Conservation (phyloP, 2,113 vertebrate species). For the Crotophaga sulcirostris region DNA sequence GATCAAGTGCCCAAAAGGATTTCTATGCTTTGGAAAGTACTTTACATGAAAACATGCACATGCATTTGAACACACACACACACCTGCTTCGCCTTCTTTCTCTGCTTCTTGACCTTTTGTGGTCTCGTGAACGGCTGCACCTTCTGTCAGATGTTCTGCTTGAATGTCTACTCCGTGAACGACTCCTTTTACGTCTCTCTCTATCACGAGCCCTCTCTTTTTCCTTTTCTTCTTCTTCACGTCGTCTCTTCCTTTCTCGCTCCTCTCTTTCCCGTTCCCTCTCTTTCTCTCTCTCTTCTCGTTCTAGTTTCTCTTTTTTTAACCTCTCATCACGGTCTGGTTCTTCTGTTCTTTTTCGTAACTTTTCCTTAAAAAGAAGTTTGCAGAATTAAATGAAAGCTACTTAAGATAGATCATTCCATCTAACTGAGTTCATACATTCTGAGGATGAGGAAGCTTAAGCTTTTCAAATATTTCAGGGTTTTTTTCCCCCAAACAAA, state of each 20-base stretch:
- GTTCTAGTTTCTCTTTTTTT: constrained; percentile 85
- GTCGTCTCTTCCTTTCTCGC: constrained; percentile 80
- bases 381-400: background rate
- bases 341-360: constrained; percentile 87
- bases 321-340: constrained; percentile 87
- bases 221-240: constrained; percentile 83
- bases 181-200: constrained; percentile 90
- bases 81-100: constrained; percentile 95
- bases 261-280: constrained; percentile 86
- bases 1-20: background rate
- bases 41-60: background rate
- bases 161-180: constrained; percentile 91
- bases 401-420: background rate
- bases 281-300: constrained; percentile 82
- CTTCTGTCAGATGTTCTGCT: constrained; percentile 91
- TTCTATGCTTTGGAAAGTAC: background rate
- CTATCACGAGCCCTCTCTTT: constrained; percentile 84
- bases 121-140: constrained; percentile 91
- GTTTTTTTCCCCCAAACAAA: background rate
- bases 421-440: background rate
- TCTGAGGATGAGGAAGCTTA: background rate
- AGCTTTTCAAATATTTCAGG: background rate
- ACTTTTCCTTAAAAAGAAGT: constrained; percentile 75
- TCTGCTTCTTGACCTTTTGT: constrained; percentile 92
- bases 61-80: fast-evolving